Percentiles rank a stretch among this genome's conserved stretches.
Evolutionary conservation across 2,888 invertebrate genomes (phyloP).

Genomic region (Polia nebulosa): DNA sequence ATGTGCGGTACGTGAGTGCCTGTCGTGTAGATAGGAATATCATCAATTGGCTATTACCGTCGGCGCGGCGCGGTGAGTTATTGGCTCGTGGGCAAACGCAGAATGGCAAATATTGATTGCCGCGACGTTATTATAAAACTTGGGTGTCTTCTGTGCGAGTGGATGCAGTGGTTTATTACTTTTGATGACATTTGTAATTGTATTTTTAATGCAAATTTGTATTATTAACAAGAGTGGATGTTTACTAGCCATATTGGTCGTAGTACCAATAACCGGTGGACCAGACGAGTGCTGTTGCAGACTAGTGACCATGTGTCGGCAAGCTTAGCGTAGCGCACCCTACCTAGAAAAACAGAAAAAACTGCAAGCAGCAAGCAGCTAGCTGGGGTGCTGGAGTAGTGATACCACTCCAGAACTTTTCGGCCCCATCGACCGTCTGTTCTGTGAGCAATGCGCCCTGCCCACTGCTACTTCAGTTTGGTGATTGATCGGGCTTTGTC

Average conservation of each 20-base stretch:
- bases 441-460: too few relatives aligned
- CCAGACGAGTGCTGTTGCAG: background rate
- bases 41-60: constrained; percentile 58
- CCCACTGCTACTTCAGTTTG: too few relatives aligned
- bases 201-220: background rate
- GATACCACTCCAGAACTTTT: too few relatives aligned
- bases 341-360: too few relatives aligned
- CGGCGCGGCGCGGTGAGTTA: constrained; percentile 39
- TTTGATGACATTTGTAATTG: background rate
- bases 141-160: constrained; percentile 18
- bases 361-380: too few relatives aligned
- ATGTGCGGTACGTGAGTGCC: constrained; percentile 13
- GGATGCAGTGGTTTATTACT: constrained; percentile 8
- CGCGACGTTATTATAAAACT: constrained; percentile 37
- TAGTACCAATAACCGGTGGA: background rate
- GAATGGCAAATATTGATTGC: constrained; percentile 59
- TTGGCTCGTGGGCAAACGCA: constrained; percentile 47
- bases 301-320: too few relatives aligned
- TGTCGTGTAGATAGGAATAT: constrained; percentile 41
- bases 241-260: background rate
- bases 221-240: background rate
- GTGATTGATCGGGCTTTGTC: too few relatives aligned
- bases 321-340: too few relatives aligned
- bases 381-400: too few relatives aligned
- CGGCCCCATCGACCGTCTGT: too few relatives aligned